Evolutionary conservation across 2,888 invertebrate genomes (phyloP).

Genomic region (Magallana nippona): DNA sequence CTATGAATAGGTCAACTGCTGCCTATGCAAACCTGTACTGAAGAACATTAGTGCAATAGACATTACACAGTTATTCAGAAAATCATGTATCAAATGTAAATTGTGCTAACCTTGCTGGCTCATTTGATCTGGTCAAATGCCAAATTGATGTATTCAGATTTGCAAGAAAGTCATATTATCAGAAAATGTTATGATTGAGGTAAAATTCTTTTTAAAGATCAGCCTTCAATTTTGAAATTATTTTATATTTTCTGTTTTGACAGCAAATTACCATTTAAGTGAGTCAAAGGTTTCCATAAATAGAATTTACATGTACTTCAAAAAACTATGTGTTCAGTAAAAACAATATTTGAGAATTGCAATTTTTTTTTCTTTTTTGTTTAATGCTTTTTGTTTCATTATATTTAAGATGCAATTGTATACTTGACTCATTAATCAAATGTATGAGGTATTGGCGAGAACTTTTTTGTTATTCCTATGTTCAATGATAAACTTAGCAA

Average conservation of each 20-base stretch:
- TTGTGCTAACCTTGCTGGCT: background rate
- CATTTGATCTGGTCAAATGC: background rate
- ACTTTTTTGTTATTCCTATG: conserved; percentile 1
- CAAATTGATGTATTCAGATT: no score
- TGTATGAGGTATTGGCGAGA: conserved; percentile 14
- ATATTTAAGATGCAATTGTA: conserved; percentile 10
- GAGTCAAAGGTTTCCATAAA: background rate
- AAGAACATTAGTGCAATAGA: conserved; percentile 24
- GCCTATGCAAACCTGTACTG: conserved; percentile 23
- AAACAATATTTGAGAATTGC: background rate
- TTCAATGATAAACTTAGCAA: conserved; percentile 24
- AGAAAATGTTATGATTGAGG: no score
- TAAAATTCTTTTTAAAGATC: no score
- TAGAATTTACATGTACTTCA: background rate
- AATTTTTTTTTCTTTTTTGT: background rate
- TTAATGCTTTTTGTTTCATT: conserved; percentile 7
- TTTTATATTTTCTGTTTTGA: background rate
- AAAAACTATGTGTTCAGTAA: background rate
- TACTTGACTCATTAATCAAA: conserved; percentile 26
- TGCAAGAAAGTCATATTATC: no score
- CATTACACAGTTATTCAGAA: conserved; percentile 4
- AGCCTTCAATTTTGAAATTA: no score
- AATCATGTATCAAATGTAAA: background rate
- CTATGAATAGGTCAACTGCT: conserved; percentile 3
- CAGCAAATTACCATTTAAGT: background rate